A percentile compares a stretch with the other conserved stretches of the same genome.
Evolutionary conservation across 2,888 invertebrate genomes (phyloP).

Genomic region (Pyrrhosoma nymphula): DNA sequence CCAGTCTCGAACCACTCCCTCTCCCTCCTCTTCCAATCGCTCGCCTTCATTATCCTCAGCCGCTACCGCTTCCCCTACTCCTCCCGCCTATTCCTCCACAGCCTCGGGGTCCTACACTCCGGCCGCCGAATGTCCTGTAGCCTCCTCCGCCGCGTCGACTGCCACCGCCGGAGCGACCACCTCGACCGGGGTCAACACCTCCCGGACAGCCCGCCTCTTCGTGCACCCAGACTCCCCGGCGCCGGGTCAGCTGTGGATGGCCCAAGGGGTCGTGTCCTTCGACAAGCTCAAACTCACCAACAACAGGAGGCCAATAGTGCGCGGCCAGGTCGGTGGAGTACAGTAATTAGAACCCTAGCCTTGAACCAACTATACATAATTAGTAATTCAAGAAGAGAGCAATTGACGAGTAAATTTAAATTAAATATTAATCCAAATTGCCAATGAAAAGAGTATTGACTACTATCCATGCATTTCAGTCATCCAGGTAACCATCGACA

Average conservation of each 20-base stretch:
- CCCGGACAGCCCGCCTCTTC: slow-evolving; percentile 73
- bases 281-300: slow-evolving; percentile 78
- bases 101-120: background rate
- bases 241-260: slow-evolving; percentile 77
- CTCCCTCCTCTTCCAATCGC: background rate
- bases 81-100: background rate
- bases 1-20: background rate
- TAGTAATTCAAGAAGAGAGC: no score
- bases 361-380: background rate
- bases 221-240: slow-evolving; percentile 78
- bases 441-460: no score
- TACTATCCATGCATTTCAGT: no score
- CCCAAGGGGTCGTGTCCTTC: slow-evolving; percentile 76
- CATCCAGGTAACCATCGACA: no score
- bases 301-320: slow-evolving; percentile 74
- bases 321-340: slow-evolving; percentile 72
- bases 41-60: background rate
- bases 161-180: background rate
- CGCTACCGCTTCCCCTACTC: background rate
- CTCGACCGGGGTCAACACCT: background rate
- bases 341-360: background rate
- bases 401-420: no score
- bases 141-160: background rate
- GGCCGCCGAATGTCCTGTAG: no score
- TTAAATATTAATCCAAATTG: no score